Conservation (phyloP, 2,797 vertebrate genomes). For the Enteromius trimaculatus region DNA sequence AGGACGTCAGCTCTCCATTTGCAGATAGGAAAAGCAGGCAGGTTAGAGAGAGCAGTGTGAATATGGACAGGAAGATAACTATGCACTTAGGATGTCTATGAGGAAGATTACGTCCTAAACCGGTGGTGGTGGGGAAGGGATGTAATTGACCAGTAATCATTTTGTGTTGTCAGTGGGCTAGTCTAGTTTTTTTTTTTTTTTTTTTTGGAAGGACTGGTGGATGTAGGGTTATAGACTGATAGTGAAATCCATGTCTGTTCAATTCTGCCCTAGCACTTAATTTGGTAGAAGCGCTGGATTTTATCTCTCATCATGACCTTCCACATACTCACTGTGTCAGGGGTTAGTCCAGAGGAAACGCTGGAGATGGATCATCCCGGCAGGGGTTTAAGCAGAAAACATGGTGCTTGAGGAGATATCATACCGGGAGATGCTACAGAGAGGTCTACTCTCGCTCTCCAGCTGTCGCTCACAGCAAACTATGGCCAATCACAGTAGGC, state of each 20-base stretch:
- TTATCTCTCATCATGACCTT: constrained; percentile 76
- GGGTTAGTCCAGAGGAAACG: constrained; percentile 72
- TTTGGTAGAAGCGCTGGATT: constrained; percentile 71
- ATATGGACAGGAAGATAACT: constrained; percentile 79
- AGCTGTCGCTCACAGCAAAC: constrained; percentile 76
- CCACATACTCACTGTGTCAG: constrained; percentile 75
- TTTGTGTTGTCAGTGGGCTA: constrained; percentile 68
- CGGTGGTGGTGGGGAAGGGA: constrained; percentile 71
- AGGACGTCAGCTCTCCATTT: constrained; percentile 78
- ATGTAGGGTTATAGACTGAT: constrained; percentile 67
- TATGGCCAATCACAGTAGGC: constrained; percentile 64
- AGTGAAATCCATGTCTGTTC: constrained; percentile 80
- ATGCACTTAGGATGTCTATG: constrained; percentile 67
- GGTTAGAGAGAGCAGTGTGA: constrained; percentile 77
- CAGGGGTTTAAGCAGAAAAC: constrained; percentile 76
- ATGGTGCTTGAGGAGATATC: constrained; percentile 72
- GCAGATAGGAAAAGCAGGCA: constrained; percentile 71
- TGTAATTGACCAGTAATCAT: constrained; percentile 79
- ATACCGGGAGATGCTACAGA: constrained; percentile 80
- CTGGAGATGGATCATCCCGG: constrained; percentile 68
- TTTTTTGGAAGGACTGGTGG: constrained; percentile 45
- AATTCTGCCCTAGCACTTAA: constrained; percentile 76
- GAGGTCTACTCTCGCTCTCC: constrained; percentile 73
- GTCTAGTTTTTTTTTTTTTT: constrained; percentile 57
- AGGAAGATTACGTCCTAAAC: constrained; percentile 72